phyloP scores from a whole-genome alignment of 53 echinoderm and acorn worm genomes.

The Henricia sp. region DNA sequence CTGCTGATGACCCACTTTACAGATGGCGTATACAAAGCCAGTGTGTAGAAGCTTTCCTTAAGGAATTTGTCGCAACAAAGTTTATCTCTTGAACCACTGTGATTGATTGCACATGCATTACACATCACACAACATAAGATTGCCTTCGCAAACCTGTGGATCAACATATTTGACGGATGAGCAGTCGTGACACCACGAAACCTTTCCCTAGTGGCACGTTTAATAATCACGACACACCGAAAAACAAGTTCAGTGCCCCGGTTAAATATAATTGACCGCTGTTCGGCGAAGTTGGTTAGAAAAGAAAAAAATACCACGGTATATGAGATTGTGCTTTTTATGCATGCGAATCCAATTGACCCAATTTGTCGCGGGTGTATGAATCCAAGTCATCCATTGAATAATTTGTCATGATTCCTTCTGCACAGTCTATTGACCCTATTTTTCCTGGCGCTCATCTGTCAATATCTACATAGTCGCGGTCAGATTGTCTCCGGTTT shows the following conservation, averaged over 20 bases:
- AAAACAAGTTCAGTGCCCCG: conserved; percentile 14
- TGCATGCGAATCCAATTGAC: conserved; percentile 38
- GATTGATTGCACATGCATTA: too few relatives aligned
- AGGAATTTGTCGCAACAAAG: too few relatives aligned
- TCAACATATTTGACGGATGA: not conserved
- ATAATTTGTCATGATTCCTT: conserved; percentile 43
- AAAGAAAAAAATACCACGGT: not conserved
- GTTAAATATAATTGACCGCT: conserved; percentile 2
- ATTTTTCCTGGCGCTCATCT: too few relatives aligned
- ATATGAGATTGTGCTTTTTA: not conserved
- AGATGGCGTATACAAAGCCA: too few relatives aligned
- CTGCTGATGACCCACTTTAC: too few relatives aligned
- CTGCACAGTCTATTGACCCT: not conserved
- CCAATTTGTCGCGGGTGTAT: conserved; percentile 29
- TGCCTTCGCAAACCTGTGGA: conserved; percentile 16
- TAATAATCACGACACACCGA: not conserved
- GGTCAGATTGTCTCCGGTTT: too few relatives aligned
- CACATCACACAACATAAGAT: too few relatives aligned
- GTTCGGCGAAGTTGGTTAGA: not conserved
- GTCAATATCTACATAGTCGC: too few relatives aligned
- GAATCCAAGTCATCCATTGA: conserved; percentile 9
- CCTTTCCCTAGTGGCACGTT: conserved; percentile 51
- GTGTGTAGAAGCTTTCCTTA: too few relatives aligned
- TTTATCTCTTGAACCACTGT: too few relatives aligned
- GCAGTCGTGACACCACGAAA: conserved; percentile 9